Percentiles rank a stretch among this genome's conserved stretches.
Conservation (phyloP, 2,797 vertebrate genomes). For the Eupleurogrammus muticus region DNA sequence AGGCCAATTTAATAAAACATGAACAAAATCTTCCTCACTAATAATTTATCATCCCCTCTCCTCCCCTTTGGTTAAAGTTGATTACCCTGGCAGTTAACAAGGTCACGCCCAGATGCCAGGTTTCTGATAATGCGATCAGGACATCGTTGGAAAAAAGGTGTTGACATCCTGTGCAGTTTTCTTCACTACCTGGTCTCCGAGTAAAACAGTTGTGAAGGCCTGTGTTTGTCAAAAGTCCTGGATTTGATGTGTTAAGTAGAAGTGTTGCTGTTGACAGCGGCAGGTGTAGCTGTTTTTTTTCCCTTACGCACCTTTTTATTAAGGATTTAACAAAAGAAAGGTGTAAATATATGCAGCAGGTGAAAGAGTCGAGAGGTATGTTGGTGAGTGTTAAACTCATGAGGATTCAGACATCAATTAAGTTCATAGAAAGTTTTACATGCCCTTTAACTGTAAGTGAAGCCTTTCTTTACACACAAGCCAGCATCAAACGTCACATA, state of each 20-base stretch:
- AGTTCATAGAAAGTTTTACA: neutral
- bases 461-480: neutral
- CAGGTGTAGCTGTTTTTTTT: constrained; percentile 28
- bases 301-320: constrained; percentile 43
- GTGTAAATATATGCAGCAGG: constrained; percentile 39
- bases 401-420: neutral
- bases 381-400: constrained; percentile 13
- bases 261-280: constrained; percentile 56
- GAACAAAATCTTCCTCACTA: constrained; percentile 99
- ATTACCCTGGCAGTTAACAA: constrained; percentile 99
- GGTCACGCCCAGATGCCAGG: constrained; percentile 99
- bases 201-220: constrained; percentile 40
- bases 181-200: constrained; percentile 49
- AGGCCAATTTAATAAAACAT: constrained; percentile 99
- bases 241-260: constrained; percentile 45
- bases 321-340: constrained; percentile 40
- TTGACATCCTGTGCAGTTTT: constrained; percentile 72
- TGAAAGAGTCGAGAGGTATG: constrained; percentile 30
- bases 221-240: constrained; percentile 49
- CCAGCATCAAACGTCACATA: neutral
- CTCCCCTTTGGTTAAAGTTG: constrained; percentile 99
- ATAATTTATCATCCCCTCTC: constrained; percentile 99
- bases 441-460: constrained; percentile 6
- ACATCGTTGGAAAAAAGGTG: constrained; percentile 78
- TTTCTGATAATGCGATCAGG: constrained; percentile 99